Percentiles rank a stretch among this genome's conserved stretches.
phyloP scores from a whole-genome alignment of 2,113 vertebrate genomes.

The Rattus rattus region DNA sequence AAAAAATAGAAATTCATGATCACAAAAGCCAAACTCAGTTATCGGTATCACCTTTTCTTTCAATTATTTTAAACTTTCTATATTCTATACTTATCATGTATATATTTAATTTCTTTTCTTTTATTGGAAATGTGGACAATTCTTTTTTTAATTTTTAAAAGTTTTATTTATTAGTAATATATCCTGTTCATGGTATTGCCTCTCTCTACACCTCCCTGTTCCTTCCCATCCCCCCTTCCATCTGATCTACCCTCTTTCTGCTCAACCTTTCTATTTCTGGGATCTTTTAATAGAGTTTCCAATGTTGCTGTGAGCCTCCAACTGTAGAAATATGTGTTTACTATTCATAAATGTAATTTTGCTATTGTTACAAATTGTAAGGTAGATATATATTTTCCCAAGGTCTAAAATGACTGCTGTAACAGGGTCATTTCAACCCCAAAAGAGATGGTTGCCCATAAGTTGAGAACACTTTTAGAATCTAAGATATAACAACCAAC shows the following conservation, averaged over 20 bases:
- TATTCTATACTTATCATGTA: not conserved
- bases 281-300: not conserved
- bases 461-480: not conserved
- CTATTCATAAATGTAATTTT: not conserved
- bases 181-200: not conserved
- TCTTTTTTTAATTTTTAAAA: not conserved
- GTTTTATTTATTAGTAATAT: not conserved
- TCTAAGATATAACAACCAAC: not conserved
- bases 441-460: not conserved
- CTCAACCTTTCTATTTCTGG: not conserved
- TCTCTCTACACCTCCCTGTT: not conserved
- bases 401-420: not conserved
- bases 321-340: not conserved
- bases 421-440: not conserved
- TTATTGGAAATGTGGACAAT: accelerated
- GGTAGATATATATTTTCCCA: not conserved
- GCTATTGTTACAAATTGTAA: not conserved
- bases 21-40: not conserved
- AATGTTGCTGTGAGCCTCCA: not conserved
- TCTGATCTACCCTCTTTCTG: not conserved
- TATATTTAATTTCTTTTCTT: not conserved
- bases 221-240: too few relatives aligned
- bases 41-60: not conserved
- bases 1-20: not conserved
- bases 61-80: not conserved